Base-by-base conservation (phyloP, 2,797 vertebrate genomes). In the Phaenicophaeus curvirostris region DNA sequence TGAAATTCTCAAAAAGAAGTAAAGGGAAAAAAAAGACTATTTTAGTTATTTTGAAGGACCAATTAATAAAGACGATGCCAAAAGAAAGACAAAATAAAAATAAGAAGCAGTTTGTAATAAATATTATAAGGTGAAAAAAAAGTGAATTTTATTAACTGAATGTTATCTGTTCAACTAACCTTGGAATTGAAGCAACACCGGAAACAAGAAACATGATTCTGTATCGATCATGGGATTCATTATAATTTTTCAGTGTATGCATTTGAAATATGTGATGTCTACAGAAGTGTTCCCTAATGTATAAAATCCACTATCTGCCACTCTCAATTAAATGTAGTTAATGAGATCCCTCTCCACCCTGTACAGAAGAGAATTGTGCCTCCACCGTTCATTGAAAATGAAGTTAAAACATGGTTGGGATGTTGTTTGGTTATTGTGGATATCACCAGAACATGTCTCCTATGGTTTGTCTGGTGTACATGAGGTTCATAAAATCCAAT, bases 281-380 rank as follows among this genome's bases (percentile, higher is more conserved):
- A 81, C 63, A 87, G 74, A 96, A 97, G 83, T 96, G 91, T 85
- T 97, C 95, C 95, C 95, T 93, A 90, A 95, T 67, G 94, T 93
- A 96, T 88, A 90, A 96, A 96, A 97, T 88, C 87, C 95, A 93
- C 93, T 95, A 86, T 71, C 93, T 93, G 95, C 95, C 94, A 93
- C 85, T 96, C 85, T 92, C 92, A 95, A 96, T 97, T 96, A 97
- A 96, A 90, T 63, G 76, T 54, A 93, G 89, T 94, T 97, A 96
- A 96, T 95, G 91, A 96, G 95, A 93, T 96, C 89, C 91, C 83
- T 88, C 80, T 55, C 95, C 95, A 81, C 59, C 87, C 91, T 86
- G 69, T 61, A 85, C 77, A 73, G 50, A 81, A 90, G 82, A 87
- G 41, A 15, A 67, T 8, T 86, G n/a, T 61, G 63, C 76, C 89